Evolutionary conservation across 2,113 vertebrate genomes (phyloP).

Genomic region (Spilogale gracilis): DNA sequence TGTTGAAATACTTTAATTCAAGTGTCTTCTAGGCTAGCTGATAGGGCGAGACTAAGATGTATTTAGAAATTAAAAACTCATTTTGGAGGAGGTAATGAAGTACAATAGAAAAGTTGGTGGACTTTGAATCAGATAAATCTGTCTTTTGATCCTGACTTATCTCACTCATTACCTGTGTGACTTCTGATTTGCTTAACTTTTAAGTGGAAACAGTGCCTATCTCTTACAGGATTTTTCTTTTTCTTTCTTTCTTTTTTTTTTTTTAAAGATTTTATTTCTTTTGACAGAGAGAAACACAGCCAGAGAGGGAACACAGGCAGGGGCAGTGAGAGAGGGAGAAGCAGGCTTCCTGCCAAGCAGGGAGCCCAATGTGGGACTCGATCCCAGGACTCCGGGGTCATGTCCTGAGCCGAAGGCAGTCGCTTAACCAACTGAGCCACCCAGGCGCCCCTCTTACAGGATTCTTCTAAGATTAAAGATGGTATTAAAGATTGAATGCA

Average conservation of each 20-base stretch:
- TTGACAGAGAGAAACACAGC: too few species aligned
- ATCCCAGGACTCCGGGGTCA: too few species aligned
- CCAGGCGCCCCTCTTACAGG: not conserved
- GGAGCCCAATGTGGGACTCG: too few species aligned
- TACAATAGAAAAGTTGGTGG: not conserved
- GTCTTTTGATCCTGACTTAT: not conserved
- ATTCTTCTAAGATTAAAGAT: not conserved
- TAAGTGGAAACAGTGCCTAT: not conserved
- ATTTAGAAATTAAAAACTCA: not conserved
- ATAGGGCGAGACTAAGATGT: constrained; percentile 19
- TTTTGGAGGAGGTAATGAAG: not conserved
- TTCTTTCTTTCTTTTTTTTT: too few species aligned
- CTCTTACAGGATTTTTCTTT: not conserved
- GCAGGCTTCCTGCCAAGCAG: too few species aligned
- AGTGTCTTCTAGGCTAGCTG: not conserved
- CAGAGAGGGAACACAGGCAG: too few species aligned
- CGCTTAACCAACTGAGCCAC: too few species aligned
- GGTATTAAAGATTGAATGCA: not conserved
- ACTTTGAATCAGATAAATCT: constrained; percentile 8
- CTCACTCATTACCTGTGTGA: not conserved
- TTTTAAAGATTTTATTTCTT: too few species aligned
- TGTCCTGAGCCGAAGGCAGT: too few species aligned
- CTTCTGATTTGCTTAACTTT: constrained; percentile 39
- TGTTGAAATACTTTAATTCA: constrained; percentile 55
- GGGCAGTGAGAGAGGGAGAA: too few species aligned